phyloP scores from a whole-genome alignment of 2,888 invertebrate species.

The Orchestes rusci region DNA sequence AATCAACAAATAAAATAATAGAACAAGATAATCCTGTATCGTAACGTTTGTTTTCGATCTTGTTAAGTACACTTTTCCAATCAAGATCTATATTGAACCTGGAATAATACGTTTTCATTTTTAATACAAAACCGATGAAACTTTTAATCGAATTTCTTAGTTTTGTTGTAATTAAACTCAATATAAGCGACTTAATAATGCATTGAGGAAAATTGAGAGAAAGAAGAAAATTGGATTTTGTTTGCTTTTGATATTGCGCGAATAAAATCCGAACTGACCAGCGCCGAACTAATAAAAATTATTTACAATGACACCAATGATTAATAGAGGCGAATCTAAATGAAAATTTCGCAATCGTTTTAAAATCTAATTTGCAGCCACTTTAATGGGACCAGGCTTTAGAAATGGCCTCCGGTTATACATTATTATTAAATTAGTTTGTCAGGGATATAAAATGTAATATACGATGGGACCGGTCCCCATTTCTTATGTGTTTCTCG shows the following conservation, averaged over 20 bases:
- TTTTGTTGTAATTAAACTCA: slow-evolving; percentile 20
- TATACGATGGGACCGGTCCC: slow-evolving; percentile 9
- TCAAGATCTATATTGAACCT: slow-evolving; percentile 24
- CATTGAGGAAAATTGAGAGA: slow-evolving; percentile 12
- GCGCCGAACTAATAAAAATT: slow-evolving; percentile 13
- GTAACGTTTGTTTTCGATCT: slow-evolving; percentile 13
- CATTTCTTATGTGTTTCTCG: too few species aligned
- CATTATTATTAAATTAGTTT: slow-evolving; percentile 25
- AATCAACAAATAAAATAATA: too few species aligned
- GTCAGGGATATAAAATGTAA: slow-evolving; percentile 24
- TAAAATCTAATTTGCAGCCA: slow-evolving; percentile 24
- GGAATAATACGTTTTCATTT: slow-evolving; percentile 25
- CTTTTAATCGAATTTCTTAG: slow-evolving; percentile 23
- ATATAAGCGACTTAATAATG: slow-evolving; percentile 24
- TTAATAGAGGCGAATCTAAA: slow-evolving; percentile 20
- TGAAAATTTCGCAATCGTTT: slow-evolving; percentile 25
- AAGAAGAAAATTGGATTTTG: not conserved
- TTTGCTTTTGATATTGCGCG: too few species aligned
- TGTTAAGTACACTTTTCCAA: slow-evolving; percentile 19
- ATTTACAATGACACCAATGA: slow-evolving; percentile 20
- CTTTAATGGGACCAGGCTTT: slow-evolving; percentile 21
- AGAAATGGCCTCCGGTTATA: slow-evolving; percentile 17
- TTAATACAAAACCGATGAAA: slow-evolving; percentile 24
- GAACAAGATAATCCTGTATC: too few species aligned
- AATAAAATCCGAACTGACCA: too few species aligned